These are phyloP conservation scores for Thereva unica DNA, from an alignment of 2,888 invertebrate genomes.

Conservation along the genomic window DNA sequence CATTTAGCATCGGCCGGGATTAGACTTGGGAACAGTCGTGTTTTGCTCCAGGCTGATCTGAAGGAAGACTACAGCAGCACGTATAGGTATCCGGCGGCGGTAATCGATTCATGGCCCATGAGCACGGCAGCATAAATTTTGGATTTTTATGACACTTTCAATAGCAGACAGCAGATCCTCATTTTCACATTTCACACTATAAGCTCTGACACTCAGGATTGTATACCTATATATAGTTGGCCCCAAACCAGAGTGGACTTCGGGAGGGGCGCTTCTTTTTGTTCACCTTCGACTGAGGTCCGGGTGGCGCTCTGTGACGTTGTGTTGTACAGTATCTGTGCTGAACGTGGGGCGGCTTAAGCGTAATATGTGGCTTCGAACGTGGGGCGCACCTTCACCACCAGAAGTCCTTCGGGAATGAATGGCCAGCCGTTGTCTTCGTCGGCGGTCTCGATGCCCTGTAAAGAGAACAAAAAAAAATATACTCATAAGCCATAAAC, in stretches of 20 bases:
- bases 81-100: conserved; percentile 8
- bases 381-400: too few species aligned
- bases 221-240: too few species aligned
- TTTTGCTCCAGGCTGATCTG: neutral
- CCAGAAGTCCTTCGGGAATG: neutral
- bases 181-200: conserved; percentile 10
- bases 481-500: conserved; percentile 25
- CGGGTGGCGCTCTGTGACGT: conserved; percentile 19
- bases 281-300: too few species aligned
- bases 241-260: conserved; percentile 7
- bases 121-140: conserved; percentile 31
- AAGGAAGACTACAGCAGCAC: neutral
- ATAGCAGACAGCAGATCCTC: conserved; percentile 19
- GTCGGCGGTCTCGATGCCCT: conserved; percentile 23
- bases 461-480: conserved; percentile 18
- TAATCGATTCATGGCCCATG: conserved; percentile 30
- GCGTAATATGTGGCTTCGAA: too few species aligned
- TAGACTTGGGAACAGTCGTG: conserved; percentile 13
- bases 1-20: conserved; percentile 10
- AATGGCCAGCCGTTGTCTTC: conserved; percentile 8
- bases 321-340: too few species aligned
- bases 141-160: conserved; percentile 33
- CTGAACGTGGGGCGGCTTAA: too few species aligned
- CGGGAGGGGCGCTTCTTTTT: too few species aligned
- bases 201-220: too few species aligned